Conservation (phyloP, 1,140 invertebrate genomes). For the Dryas iulia region DNA sequence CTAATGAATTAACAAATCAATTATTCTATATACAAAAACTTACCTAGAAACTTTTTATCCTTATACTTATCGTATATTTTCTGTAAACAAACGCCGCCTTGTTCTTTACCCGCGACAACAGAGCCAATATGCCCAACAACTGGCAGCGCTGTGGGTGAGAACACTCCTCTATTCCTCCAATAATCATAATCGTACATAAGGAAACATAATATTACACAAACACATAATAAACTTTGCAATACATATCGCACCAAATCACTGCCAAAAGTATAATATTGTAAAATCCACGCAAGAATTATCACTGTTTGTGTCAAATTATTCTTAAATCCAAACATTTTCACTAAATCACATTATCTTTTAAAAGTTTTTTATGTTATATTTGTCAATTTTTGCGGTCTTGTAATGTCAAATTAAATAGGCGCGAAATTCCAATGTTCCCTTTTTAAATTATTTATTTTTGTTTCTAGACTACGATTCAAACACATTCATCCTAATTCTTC, state of each 20-base stretch:
- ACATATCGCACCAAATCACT: conserved; percentile 46
- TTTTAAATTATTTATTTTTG: neutral
- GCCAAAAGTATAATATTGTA: conserved; percentile 54
- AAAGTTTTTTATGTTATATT: neutral
- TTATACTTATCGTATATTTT: conserved; percentile 64
- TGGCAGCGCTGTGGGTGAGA: conserved; percentile 60
- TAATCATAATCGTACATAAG: conserved; percentile 69
- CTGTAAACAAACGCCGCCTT: conserved; percentile 66
- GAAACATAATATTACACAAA: conserved; percentile 41
- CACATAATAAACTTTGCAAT: conserved; percentile 32
- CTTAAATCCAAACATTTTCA: conserved; percentile 68
- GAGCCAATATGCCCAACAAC: conserved; percentile 63
- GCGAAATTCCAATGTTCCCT: neutral
- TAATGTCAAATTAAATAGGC: neutral
- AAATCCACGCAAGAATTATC: conserved; percentile 46
- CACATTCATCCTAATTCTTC: neutral
- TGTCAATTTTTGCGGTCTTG: too few species aligned
- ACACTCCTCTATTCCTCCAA: conserved; percentile 55
- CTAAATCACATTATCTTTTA: conserved; percentile 12
- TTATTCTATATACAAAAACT: conserved; percentile 26
- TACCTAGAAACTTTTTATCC: conserved; percentile 59
- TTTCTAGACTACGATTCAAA: neutral
- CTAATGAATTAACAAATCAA: too few species aligned
- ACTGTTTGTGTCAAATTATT: conserved; percentile 42
- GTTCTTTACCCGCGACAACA: conserved; percentile 61